These are phyloP conservation scores for Iguana delicatissima DNA, from an alignment of 2,797 vertebrate genomes.

Conservation along the genomic window DNA sequence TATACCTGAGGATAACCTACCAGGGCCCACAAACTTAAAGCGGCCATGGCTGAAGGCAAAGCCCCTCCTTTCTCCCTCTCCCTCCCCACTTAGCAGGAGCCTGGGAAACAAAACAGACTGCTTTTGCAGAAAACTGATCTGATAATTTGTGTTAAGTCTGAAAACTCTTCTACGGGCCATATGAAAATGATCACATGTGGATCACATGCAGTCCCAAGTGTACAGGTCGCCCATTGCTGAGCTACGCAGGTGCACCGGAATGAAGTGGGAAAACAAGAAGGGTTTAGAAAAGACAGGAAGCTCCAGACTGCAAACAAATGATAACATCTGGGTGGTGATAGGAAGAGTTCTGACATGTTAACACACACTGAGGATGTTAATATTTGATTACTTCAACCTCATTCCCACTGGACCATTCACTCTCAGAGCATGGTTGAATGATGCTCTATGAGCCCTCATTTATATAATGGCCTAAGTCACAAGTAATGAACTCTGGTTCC, in stretches of 20 bases:
- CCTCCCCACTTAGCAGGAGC: neutral
- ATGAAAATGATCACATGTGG: neutral
- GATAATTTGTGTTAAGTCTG: neutral
- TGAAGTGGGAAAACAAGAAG: neutral
- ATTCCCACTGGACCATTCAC: too few relatives aligned
- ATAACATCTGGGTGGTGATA: too few relatives aligned
- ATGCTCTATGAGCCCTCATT: neutral
- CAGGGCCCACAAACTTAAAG: too few relatives aligned
- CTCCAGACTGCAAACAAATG: too few relatives aligned
- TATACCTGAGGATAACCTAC: too few relatives aligned
- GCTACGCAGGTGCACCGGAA: neutral
- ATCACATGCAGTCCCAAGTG: too few relatives aligned
- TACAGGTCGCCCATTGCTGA: too few relatives aligned
- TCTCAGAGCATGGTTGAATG: neutral
- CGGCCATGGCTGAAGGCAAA: too few relatives aligned
- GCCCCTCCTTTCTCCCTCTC: neutral
- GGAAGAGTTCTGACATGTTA: too few relatives aligned
- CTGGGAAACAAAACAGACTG: neutral
- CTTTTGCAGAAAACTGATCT: neutral
- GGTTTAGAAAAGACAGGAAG: neutral
- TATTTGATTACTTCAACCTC: too few relatives aligned
- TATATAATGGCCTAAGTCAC: neutral
- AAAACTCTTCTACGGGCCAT: neutral
- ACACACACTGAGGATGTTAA: too few relatives aligned
- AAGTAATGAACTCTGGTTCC: neutral